Conservation (phyloP, 1,140 invertebrate genomes). For the Oncopodura yosiiana region DNA sequence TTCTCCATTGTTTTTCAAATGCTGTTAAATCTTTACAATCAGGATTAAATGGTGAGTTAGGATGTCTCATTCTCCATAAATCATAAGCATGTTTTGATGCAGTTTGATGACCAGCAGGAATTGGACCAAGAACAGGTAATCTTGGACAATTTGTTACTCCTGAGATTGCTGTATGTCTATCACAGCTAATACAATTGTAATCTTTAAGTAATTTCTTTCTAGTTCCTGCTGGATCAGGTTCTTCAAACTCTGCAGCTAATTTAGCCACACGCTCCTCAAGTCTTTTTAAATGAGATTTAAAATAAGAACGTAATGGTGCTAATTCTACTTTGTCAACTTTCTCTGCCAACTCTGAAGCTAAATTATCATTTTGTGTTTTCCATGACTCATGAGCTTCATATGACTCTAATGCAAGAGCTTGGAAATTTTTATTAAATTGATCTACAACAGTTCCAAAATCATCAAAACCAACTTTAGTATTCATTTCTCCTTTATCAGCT, state of each 20-base stretch:
- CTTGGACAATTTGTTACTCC: slow-evolving; percentile 46
- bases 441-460: slow-evolving; percentile 56
- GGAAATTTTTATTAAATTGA: slow-evolving; percentile 50
- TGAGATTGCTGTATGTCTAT: slow-evolving; percentile 57
- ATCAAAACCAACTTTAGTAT: slow-evolving; percentile 58
- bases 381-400: slow-evolving; percentile 50
- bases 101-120: slow-evolving; percentile 37
- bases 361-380: slow-evolving; percentile 52
- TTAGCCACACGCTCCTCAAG: slow-evolving; percentile 54
- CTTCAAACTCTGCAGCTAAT: slow-evolving; percentile 46
- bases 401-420: slow-evolving; percentile 52
- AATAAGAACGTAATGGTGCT: slow-evolving; percentile 53
- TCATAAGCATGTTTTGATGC: slow-evolving; percentile 27
- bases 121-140: slow-evolving; percentile 42
- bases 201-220: slow-evolving; percentile 51
- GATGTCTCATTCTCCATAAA: slow-evolving; percentile 24
- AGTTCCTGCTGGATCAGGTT: slow-evolving; percentile 58
- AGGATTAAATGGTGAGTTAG: neutral
- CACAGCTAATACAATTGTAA: slow-evolving; percentile 58
- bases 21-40: neutral
- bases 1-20: neutral
- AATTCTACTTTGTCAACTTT: slow-evolving; percentile 58
- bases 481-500: slow-evolving; percentile 53
- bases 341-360: slow-evolving; percentile 54
- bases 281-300: slow-evolving; percentile 50